phyloP scores from a whole-genome alignment of 1,140 invertebrate genomes.

The Bradynema listronoti region DNA sequence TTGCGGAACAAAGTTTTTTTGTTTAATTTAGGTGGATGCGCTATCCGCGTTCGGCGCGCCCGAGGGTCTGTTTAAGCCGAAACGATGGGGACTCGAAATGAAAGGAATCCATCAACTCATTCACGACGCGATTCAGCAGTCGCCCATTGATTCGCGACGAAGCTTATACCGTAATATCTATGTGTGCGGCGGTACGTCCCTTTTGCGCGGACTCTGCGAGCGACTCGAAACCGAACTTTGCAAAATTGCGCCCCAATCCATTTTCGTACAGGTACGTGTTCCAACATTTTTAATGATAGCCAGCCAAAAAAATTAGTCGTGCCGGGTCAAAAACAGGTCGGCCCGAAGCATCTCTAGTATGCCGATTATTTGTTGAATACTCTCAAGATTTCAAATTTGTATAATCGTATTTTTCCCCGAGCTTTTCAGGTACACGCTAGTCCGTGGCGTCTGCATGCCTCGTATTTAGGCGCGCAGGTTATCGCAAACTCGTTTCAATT shows the following conservation, averaged over 20 bases:
- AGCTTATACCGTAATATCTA: slow-evolving; percentile 61
- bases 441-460: slow-evolving; percentile 60
- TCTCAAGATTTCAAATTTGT: too few relatives aligned
- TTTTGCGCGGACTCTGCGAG: slow-evolving; percentile 65
- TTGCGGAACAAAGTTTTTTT: not conserved
- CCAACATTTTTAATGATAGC: too few relatives aligned
- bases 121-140: slow-evolving; percentile 63
- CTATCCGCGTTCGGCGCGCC: slow-evolving; percentile 48
- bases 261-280: slow-evolving; percentile 63
- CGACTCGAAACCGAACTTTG: slow-evolving; percentile 63
- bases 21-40: slow-evolving; percentile 41
- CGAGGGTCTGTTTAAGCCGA: slow-evolving; percentile 66
- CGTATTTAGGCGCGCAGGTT: slow-evolving; percentile 64
- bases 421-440: slow-evolving; percentile 35
- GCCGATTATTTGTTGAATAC: too few relatives aligned
- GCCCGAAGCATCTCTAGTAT: too few relatives aligned
- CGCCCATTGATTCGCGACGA: slow-evolving; percentile 49
- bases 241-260: slow-evolving; percentile 63
- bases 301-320: too few relatives aligned
- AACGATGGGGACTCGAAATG: slow-evolving; percentile 65
- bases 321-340: too few relatives aligned
- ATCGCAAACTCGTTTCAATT: slow-evolving; percentile 63
- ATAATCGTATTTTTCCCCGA: too few relatives aligned
- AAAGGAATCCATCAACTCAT: slow-evolving; percentile 65
- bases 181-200: slow-evolving; percentile 63